Base-by-base conservation (phyloP, 2,888 invertebrate species). In the Epistrophella euchroma region DNA sequence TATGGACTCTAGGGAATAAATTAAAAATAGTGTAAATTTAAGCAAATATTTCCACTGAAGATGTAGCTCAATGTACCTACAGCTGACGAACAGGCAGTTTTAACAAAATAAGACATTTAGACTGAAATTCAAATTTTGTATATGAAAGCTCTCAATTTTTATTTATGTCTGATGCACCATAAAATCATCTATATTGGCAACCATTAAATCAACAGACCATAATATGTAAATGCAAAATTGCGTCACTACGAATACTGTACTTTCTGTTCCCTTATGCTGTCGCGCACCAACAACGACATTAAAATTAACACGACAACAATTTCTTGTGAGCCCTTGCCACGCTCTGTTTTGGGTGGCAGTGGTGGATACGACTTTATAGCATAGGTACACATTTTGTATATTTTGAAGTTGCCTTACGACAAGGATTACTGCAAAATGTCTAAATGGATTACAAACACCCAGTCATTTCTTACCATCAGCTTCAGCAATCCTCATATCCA, bases 401-500 rank as follows among this genome's bases (percentile, higher is more conserved):
- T 37, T 37, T 73, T 47, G 32, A 62, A 62, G 25, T 62, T 62
- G 62, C 37, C 64, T 56, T 47, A 43, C 62, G 71, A 50, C 25
- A 52, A 66, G 75, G 80, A 84, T 84, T 84, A 84, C 79, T 73
- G 58, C 58, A 19, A 66, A 77, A 80, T 56, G 79, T 79, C 78
- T 83, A 74, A 83, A 78, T 60, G 62, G 78, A 83, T 83, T 78
- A 78, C 78, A 55, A 74, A 68, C 45, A 60, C 47, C 40, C 32
- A 19, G 17, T 43, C 15, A 45, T 52, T 55, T 2, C 43, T 25
- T 37, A 58, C 10, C n/a, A n/a, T n/a, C n/a, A n/a, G n/a, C n/a
- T n/a, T n/a, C n/a, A 37, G 28, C 17, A 50, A 35, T n/a, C 13
- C 40, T 35, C 37, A 40, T 40, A 40, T 25, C 35, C 43, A 10